Evolutionary conservation across 2,888 invertebrate genomes (phyloP).

Genomic region (Stratiomys singularior): DNA sequence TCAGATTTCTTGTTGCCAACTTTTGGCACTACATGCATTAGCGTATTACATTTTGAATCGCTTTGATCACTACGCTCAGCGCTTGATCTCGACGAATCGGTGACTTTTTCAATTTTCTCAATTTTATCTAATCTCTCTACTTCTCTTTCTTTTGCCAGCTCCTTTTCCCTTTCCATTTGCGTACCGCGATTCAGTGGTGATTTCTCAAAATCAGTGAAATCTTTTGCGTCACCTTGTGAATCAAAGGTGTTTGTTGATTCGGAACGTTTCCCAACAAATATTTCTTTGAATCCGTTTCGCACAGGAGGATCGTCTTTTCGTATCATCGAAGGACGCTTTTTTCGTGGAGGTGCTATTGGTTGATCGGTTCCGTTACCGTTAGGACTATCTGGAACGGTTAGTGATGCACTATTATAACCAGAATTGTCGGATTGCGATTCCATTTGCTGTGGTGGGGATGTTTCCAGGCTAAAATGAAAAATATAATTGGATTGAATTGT

Average conservation of each 20-base stretch:
- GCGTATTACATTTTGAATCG: slow-evolving; percentile 7
- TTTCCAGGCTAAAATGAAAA: slow-evolving; percentile 52
- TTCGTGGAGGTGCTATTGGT: slow-evolving; percentile 54
- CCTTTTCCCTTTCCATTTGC: slow-evolving; percentile 8
- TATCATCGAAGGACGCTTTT: slow-evolving; percentile 51
- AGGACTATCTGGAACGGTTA: slow-evolving; percentile 51
- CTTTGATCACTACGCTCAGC: background rate
- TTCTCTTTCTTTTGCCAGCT: background rate
- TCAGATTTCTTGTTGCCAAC: slow-evolving; percentile 55
- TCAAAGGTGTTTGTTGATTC: slow-evolving; percentile 31
- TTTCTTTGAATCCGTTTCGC: slow-evolving; percentile 52
- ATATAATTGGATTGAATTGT: background rate
- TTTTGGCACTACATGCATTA: slow-evolving; percentile 49
- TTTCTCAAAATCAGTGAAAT: slow-evolving; percentile 39
- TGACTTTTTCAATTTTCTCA: slow-evolving; percentile 1
- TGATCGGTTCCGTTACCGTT: background rate
- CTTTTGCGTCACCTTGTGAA: slow-evolving; percentile 22
- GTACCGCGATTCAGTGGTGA: slow-evolving; percentile 26
- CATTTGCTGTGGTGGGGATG: slow-evolving; percentile 50
- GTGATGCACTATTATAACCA: slow-evolving; percentile 50
- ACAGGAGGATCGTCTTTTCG: slow-evolving; percentile 32
- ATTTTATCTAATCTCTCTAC: background rate
- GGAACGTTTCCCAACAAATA: slow-evolving; percentile 47
- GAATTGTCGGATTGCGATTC: slow-evolving; percentile 48
- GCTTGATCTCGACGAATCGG: background rate